Percentiles rank a stretch among this genome's conserved stretches.
Conservation (phyloP, 2,888 invertebrate species). For the Drosophila ustulata region DNA sequence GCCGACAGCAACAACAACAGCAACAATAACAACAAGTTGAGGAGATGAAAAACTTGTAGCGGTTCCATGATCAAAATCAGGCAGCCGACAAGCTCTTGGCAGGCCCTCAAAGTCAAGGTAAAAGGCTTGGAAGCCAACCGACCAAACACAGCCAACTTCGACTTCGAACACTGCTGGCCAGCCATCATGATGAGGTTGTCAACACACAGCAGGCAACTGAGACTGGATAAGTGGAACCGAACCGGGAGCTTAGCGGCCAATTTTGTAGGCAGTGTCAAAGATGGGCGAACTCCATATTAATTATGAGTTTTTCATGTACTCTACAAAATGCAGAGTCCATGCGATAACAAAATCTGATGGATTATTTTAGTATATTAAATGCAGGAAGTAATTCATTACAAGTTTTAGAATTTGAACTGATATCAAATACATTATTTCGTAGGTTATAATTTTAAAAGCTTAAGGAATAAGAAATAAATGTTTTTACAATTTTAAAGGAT, state of each 20-base stretch:
- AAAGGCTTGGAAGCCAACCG: slow-evolving; percentile 26
- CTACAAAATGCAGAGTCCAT: background rate
- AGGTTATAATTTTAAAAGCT: too few relatives aligned
- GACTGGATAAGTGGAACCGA: slow-evolving; percentile 26
- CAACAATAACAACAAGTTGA: slow-evolving; percentile 19
- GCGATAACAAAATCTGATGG: background rate
- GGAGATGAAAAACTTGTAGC: slow-evolving; percentile 34
- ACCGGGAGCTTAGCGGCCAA: slow-evolving; percentile 43
- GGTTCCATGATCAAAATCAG: slow-evolving; percentile 71
- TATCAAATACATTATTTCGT: too few relatives aligned
- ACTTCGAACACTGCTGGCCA: slow-evolving; percentile 15
- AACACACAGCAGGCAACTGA: slow-evolving; percentile 43
- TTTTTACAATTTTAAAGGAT: too few relatives aligned
- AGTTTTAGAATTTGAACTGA: too few relatives aligned
- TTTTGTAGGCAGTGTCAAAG: slow-evolving; percentile 64
- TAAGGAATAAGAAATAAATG: too few relatives aligned
- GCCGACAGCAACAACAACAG: slow-evolving; percentile 40
- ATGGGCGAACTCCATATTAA: slow-evolving; percentile 57
- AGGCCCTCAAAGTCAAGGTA: slow-evolving; percentile 48
- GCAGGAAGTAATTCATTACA: too few relatives aligned
- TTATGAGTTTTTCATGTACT: slow-evolving; percentile 44
- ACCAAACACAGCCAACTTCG: slow-evolving; percentile 8
- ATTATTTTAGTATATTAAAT: too few relatives aligned
- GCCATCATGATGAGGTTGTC: slow-evolving; percentile 73
- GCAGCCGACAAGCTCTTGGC: slow-evolving; percentile 58